Evolutionary conservation across 2,797 vertebrate species (phyloP).

Genomic region (Phoxinus dragarum): DNA sequence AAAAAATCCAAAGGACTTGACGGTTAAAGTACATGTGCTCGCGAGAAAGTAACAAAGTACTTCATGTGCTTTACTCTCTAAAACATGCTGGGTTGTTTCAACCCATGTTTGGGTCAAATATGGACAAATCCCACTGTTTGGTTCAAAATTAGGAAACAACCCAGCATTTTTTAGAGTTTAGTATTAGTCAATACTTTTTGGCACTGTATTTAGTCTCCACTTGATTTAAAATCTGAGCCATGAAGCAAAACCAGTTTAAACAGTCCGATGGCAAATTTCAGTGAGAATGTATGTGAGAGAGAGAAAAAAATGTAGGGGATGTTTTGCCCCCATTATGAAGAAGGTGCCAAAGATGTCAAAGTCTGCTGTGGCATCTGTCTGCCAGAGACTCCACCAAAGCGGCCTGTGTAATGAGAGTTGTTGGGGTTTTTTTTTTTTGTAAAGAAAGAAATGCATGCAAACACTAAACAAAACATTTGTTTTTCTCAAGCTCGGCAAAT

Average conservation of each 20-base stretch:
- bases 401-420: slow-evolving; percentile 74
- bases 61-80: not conserved
- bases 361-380: slow-evolving; percentile 67
- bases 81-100: no score
- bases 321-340: slow-evolving; percentile 60
- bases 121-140: no score
- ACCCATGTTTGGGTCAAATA: no score
- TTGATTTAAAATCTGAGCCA: not conserved
- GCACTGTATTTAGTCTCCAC: not conserved
- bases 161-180: no score
- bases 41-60: not conserved
- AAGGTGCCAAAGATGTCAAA: slow-evolving; percentile 72
- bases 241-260: slow-evolving; percentile 51
- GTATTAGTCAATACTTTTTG: not conserved
- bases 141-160: no score
- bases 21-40: no score
- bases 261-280: slow-evolving; percentile 63
- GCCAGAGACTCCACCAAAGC: slow-evolving; percentile 64
- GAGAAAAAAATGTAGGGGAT: slow-evolving; percentile 13
- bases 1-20: not conserved
- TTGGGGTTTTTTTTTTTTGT: slow-evolving; percentile 61
- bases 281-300: slow-evolving; percentile 56
- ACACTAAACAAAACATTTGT: slow-evolving; percentile 64
- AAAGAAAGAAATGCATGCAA: slow-evolving; percentile 59
- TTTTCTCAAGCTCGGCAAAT: slow-evolving; percentile 71